phyloP scores from a whole-genome alignment of 1,140 invertebrate genomes.

The Polyergus mexicanus region DNA sequence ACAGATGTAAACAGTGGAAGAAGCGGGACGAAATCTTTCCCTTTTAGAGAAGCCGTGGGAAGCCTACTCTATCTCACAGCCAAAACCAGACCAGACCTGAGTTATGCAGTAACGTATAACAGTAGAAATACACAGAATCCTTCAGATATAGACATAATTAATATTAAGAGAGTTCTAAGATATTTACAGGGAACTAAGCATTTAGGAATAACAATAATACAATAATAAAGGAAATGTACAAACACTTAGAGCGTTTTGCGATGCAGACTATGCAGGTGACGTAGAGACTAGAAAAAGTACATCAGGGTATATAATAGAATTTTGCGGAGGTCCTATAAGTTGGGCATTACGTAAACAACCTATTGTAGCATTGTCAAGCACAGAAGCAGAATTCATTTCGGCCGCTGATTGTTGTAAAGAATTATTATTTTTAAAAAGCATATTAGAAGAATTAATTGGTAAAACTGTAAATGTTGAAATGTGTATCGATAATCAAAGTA shows the following conservation, averaged over 20 bases:
- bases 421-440: neutral
- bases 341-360: slow-evolving; percentile 24
- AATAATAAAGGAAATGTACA: neutral
- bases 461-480: neutral
- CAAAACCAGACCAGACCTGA: neutral
- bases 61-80: neutral
- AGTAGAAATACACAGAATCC: neutral
- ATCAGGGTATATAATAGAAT: slow-evolving; percentile 7
- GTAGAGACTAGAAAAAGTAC: slow-evolving; percentile 16
- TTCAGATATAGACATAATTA: neutral
- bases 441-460: neutral
- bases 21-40: neutral
- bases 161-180: slow-evolving; percentile 70
- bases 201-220: neutral
- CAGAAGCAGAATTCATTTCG: slow-evolving; percentile 35
- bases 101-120: neutral
- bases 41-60: slow-evolving; percentile 19
- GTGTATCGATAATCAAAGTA: slow-evolving; percentile 29
- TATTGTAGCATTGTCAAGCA: neutral
- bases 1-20: neutral
- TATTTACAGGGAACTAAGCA: slow-evolving; percentile 71
- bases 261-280: slow-evolving; percentile 29
- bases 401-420: slow-evolving; percentile 34
- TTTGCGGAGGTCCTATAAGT: neutral
- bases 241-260: neutral